Conservation (phyloP, 1,140 invertebrate species). For the Drosophila guanche region DNA sequence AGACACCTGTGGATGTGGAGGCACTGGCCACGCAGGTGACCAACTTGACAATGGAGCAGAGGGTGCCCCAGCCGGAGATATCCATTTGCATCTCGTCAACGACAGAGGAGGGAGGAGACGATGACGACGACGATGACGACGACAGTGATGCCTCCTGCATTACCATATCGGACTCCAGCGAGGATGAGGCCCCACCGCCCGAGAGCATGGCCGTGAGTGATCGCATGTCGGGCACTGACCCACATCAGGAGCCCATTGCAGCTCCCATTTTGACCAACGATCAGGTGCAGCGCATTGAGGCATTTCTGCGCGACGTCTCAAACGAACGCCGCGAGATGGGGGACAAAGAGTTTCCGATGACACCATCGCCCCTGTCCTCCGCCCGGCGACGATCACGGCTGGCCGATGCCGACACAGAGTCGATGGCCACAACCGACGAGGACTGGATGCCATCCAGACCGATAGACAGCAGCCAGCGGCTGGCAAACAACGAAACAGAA, state of each 20-base stretch:
- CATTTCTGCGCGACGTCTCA: slow-evolving; percentile 73
- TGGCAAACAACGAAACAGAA: not conserved
- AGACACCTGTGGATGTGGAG: slow-evolving; percentile 30
- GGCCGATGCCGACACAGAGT: slow-evolving; percentile 73
- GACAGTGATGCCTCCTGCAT: slow-evolving; percentile 46
- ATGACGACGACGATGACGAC: slow-evolving; percentile 29
- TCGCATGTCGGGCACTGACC: not conserved
- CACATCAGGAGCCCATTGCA: not conserved
- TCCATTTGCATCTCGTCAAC: slow-evolving; percentile 72
- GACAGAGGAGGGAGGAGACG: slow-evolving; percentile 44
- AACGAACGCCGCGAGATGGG: slow-evolving; percentile 41
- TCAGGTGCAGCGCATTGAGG: slow-evolving; percentile 64
- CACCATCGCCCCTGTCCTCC: slow-evolving; percentile 3
- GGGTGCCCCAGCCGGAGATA: slow-evolving; percentile 5
- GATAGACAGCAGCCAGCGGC: slow-evolving; percentile 28
- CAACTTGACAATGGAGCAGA: slow-evolving; percentile 49
- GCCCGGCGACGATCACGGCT: slow-evolving; percentile 22
- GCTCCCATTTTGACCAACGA: slow-evolving; percentile 33
- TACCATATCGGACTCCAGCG: slow-evolving; percentile 69
- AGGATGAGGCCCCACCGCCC: slow-evolving; percentile 17
- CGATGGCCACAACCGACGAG: slow-evolving; percentile 54
- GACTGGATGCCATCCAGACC: slow-evolving; percentile 30
- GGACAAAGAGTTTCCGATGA: not conserved
- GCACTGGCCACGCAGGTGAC: slow-evolving; percentile 43
- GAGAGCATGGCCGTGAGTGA: slow-evolving; percentile 54